phyloP scores from a whole-genome alignment of 2,113 vertebrate species.

The Monopterus albus region DNA sequence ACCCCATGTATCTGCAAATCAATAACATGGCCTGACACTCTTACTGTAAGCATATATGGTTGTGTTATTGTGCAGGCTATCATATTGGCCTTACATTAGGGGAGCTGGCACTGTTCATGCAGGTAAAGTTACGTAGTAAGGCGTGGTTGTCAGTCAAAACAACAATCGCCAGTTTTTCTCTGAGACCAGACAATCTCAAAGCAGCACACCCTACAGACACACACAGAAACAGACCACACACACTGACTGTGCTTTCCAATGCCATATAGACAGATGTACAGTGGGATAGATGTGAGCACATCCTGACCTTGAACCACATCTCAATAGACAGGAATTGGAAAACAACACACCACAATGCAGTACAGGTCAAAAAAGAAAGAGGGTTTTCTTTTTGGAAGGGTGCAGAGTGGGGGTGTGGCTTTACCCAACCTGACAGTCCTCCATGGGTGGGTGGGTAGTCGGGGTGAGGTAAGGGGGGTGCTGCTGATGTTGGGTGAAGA shows the following conservation, averaged over 20 bases:
- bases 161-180: constrained; percentile 8
- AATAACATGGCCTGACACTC: neutral
- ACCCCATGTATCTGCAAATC: neutral
- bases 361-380: constrained; percentile 33
- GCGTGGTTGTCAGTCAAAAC: constrained; percentile 11
- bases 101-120: constrained; percentile 16
- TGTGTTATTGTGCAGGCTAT: neutral
- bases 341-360: constrained; percentile 27
- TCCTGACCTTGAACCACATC: neutral
- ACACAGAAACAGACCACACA: constrained; percentile 16
- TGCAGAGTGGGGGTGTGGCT: constrained; percentile 32
- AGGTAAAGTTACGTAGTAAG: constrained; percentile 1
- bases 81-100: constrained; percentile 5
- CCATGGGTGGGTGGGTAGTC: constrained; percentile 32
- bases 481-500: constrained; percentile 85
- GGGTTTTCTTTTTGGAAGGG: constrained; percentile 1
- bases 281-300: constrained; percentile 38
- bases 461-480: constrained; percentile 51
- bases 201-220: constrained; percentile 43
- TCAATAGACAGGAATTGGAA: constrained; percentile 35
- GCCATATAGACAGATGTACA: constrained; percentile 52
- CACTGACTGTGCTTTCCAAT: constrained; percentile 23
- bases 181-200: constrained; percentile 21
- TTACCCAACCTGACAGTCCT: constrained; percentile 63
- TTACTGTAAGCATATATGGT: neutral